Evolutionary conservation across 1,140 invertebrate genomes (phyloP).

Genomic region (Homarus americanus): DNA sequence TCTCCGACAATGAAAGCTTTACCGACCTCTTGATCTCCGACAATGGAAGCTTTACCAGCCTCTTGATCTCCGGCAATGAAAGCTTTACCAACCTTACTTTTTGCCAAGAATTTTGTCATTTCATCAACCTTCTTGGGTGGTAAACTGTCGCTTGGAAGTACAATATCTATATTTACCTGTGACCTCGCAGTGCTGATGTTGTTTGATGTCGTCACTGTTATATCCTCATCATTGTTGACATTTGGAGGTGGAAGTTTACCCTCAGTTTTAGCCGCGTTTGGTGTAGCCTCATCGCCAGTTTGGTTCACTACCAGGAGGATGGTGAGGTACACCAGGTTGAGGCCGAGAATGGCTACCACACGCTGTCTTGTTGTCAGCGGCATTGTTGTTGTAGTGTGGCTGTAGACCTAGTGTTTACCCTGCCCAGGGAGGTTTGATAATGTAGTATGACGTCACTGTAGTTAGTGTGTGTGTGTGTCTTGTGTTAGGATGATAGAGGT

Average conservation of each 20-base stretch:
- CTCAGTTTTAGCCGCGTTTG: neutral
- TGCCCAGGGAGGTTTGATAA: too few relatives aligned
- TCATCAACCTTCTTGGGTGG: neutral
- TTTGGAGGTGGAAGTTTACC: neutral
- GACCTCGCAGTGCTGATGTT: neutral
- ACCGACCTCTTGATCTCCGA: too few relatives aligned
- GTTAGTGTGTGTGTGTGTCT: too few relatives aligned
- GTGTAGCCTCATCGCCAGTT: neutral
- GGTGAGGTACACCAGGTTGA: neutral
- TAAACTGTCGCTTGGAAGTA: neutral
- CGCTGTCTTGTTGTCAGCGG: neutral
- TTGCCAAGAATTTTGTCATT: neutral
- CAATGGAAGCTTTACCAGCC: too few relatives aligned
- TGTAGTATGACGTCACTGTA: too few relatives aligned
- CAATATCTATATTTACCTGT: neutral
- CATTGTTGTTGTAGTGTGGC: too few relatives aligned
- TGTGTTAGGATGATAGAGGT: too few relatives aligned
- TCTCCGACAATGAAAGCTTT: too few relatives aligned
- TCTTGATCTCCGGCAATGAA: too few relatives aligned
- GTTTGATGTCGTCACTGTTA: neutral
- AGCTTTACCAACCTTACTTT: too few relatives aligned
- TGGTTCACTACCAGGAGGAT: neutral
- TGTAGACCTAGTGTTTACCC: too few relatives aligned
- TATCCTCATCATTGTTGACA: neutral
- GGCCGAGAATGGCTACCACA: neutral